Evolutionary conservation across 2,797 vertebrate species (phyloP), one percentile per base, ranked within the genome.

Genomic region (Eleutherodactylus coqui): DNA sequence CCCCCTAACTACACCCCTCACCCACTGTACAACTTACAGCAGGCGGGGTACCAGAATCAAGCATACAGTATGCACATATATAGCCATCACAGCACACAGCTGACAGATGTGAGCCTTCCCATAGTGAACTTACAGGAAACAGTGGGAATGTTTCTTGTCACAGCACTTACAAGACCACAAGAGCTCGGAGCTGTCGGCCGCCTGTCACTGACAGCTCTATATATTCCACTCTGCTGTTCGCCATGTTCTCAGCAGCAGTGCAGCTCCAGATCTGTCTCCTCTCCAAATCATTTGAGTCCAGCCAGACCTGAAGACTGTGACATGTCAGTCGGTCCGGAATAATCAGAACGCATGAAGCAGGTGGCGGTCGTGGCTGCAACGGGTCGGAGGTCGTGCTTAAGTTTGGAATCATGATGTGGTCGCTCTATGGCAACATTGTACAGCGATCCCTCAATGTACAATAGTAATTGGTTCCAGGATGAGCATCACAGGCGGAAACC

Each of bases 111-210:
- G 11, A 73, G n/a, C 24, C 14, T 27, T 73, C 70, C 70, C 45
- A 77, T 49, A 76, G 29, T 27, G 51, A 76, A 34, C 32, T 34
- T 53, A 36, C 75, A 77, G 75, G 45, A 77, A 49, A 77, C 75
- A 34, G 45, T 32, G 73, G 53, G 34, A 51, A 77, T 77, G 45
- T 21, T 47, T 75, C 47, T 29, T 32, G 43, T 47, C 32, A 49
- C n/a, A 75, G 47, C n/a, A 77, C 29, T 78, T 41, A 70, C 1
- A 41, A 70, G 67, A 70, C 41, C 70, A 73, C 70, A 45, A 73
- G 19, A 36, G 36, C 13, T 41, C 13, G 10, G 41, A 45, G 38
- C 70, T 73, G 70, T 73, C 70, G 45, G 24, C 2, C 24, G 5
- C 24, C 1, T 73, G 70, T 73, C 41, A 5, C 16, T 73, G 70